These are phyloP conservation scores for Hipparchia sbordonii DNA, from an alignment of 2,888 invertebrate genomes.

Conservation along the genomic window DNA sequence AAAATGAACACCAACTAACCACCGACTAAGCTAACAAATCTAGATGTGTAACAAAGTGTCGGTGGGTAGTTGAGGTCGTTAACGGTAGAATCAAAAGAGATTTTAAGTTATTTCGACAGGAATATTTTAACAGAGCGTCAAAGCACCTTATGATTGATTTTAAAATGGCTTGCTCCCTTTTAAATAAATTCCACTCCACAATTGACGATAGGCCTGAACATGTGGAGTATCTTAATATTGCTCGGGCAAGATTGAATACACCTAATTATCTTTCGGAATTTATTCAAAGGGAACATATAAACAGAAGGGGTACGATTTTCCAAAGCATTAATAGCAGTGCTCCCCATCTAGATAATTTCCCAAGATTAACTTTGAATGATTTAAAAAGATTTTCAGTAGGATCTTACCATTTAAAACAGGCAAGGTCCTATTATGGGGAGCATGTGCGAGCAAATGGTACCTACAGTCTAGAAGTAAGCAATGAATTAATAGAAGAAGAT, in stretches of 20 bases:
- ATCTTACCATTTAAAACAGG: slow-evolving; percentile 4
- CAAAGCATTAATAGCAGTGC: slow-evolving; percentile 1
- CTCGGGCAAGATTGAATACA: not conserved
- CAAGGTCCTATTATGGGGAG: slow-evolving; percentile 5
- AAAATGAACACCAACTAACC: slow-evolving; percentile 1
- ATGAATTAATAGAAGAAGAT: slow-evolving; percentile 1
- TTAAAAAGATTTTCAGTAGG: slow-evolving; percentile 3
- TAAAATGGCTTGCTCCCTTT: not conserved
- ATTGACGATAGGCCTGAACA: not conserved
- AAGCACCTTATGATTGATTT: not conserved
- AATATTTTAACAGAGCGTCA: slow-evolving; percentile 5
- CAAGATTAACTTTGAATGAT: slow-evolving; percentile 2
- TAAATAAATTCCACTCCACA: not conserved
- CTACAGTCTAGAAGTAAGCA: not conserved
- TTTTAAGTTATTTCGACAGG: not conserved
- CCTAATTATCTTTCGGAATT: slow-evolving; percentile 1
- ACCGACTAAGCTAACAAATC: not conserved
- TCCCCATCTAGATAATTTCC: not conserved
- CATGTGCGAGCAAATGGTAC: slow-evolving; percentile 1
- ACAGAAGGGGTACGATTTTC: slow-evolving; percentile 2
- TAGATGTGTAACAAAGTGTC: slow-evolving; percentile 1
- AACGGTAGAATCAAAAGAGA: not conserved
- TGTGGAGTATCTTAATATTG: slow-evolving; percentile 1
- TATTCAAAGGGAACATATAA: slow-evolving; percentile 5
- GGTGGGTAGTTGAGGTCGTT: not conserved